Percentiles rank a stretch among this genome's conserved stretches.
Evolutionary conservation across 1,140 invertebrate species (phyloP).

Genomic region (Andrena cerasifolii): DNA sequence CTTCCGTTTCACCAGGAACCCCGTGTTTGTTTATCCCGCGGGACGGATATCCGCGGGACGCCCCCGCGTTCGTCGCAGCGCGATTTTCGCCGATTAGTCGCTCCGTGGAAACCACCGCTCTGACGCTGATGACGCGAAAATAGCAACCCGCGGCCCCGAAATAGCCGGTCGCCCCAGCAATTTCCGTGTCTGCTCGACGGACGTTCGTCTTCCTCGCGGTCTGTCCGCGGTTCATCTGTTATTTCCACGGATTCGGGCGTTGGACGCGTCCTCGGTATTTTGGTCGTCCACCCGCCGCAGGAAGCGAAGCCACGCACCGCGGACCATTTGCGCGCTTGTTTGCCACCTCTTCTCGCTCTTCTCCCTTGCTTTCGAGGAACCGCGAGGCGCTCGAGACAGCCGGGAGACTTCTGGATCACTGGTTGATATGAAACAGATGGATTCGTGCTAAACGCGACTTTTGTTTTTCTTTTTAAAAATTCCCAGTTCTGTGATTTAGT

Average conservation of each 20-base stretch:
- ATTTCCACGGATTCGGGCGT: neutral
- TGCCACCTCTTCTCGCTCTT: no score
- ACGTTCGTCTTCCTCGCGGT: neutral
- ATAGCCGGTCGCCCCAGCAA: neutral
- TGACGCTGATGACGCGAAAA: slow-evolving; percentile 22
- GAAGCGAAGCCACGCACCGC: neutral
- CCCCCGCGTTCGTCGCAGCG: neutral
- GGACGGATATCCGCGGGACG: slow-evolving; percentile 20
- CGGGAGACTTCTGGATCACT: no score
- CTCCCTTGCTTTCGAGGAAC: no score
- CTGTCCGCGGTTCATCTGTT: slow-evolving; percentile 9
- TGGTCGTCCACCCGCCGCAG: neutral
- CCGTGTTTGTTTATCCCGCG: neutral
- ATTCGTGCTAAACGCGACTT: no score
- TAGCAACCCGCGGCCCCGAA: neutral
- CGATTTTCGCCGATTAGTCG: slow-evolving; percentile 29
- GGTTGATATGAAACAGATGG: no score
- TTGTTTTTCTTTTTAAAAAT: no score
- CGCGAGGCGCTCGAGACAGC: no score
- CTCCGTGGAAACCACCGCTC: slow-evolving; percentile 1
- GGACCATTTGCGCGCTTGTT: no score
- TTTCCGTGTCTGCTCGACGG: slow-evolving; percentile 29
- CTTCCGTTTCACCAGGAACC: neutral
- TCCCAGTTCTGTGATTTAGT: no score
- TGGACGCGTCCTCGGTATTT: slow-evolving; percentile 32